phyloP scores from a whole-genome alignment of 2,113 vertebrate species.

The Heptranchias perlo region DNA sequence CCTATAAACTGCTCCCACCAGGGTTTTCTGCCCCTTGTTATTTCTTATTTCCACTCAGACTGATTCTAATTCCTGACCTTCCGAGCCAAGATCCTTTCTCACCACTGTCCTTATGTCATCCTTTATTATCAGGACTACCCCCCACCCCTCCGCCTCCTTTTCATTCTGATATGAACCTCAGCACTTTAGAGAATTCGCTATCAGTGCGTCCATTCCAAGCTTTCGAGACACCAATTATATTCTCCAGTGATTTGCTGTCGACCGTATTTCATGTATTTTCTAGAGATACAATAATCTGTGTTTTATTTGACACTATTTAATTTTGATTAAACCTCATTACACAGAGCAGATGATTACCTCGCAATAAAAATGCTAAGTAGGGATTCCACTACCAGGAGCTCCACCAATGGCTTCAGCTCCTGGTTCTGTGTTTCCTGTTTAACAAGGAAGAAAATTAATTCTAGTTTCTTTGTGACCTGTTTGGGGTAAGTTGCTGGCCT shows the following conservation, averaged over 20 bases:
- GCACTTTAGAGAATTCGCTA: too few relatives aligned
- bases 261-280: background rate
- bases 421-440: background rate
- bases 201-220: background rate
- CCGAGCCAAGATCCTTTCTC: too few relatives aligned
- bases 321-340: slow-evolving; percentile 28
- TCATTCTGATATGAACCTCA: too few relatives aligned
- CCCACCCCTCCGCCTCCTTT: too few relatives aligned
- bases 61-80: too few relatives aligned
- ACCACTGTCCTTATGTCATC: too few relatives aligned
- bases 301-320: slow-evolving; percentile 17
- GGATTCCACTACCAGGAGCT: background rate
- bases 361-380: slow-evolving; percentile 32
- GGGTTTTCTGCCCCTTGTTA: too few relatives aligned
- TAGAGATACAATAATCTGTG: background rate
- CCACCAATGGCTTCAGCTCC: background rate
- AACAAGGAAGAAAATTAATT: background rate
- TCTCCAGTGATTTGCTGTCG: background rate
- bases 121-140: too few relatives aligned
- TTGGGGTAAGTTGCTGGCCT: background rate
- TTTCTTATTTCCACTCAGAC: too few relatives aligned
- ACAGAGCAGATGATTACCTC: background rate
- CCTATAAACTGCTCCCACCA: too few relatives aligned
- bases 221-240: background rate
- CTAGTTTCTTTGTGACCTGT: background rate